phyloP scores from a whole-genome alignment of 1,140 invertebrate genomes.

The Halictus rubicundus region DNA sequence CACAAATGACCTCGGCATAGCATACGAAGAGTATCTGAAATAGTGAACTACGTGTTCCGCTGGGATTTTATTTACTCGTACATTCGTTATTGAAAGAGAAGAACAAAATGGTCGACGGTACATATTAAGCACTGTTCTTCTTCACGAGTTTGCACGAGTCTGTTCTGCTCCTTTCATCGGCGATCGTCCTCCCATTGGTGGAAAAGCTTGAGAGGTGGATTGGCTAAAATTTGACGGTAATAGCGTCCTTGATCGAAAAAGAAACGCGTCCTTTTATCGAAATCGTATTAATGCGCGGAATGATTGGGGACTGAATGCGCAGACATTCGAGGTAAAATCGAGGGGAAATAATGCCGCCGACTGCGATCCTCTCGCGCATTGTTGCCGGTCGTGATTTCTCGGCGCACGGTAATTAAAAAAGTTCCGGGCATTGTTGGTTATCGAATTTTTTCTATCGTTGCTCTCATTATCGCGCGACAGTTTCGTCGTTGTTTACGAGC shows the following conservation, averaged over 20 bases:
- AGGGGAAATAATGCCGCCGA: constrained; percentile 7
- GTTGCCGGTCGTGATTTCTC: constrained; percentile 10
- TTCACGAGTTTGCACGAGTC: neutral
- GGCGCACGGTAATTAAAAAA: constrained; percentile 45
- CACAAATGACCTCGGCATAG: too few relatives aligned
- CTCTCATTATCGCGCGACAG: constrained; percentile 42
- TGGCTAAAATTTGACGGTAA: neutral
- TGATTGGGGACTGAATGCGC: constrained; percentile 12
- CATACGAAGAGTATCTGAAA: too few relatives aligned
- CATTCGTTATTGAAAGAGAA: too few relatives aligned
- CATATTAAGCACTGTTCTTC: neutral
- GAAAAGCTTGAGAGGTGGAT: too few relatives aligned
- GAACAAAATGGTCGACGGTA: too few relatives aligned
- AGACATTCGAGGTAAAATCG: constrained; percentile 30
- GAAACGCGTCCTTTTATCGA: neutral
- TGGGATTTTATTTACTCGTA: too few relatives aligned
- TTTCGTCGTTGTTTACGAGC: constrained; percentile 15
- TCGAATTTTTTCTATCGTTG: constrained; percentile 51
- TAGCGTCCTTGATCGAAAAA: neutral
- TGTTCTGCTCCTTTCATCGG: neutral
- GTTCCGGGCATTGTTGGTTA: constrained; percentile 38
- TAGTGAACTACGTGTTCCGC: too few relatives aligned
- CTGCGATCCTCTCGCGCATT: constrained; percentile 8
- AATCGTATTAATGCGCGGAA: neutral
- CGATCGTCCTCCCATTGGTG: neutral